Evolutionary conservation across 2,888 invertebrate genomes (phyloP).

Genomic region (Xylota sylvarum): DNA sequence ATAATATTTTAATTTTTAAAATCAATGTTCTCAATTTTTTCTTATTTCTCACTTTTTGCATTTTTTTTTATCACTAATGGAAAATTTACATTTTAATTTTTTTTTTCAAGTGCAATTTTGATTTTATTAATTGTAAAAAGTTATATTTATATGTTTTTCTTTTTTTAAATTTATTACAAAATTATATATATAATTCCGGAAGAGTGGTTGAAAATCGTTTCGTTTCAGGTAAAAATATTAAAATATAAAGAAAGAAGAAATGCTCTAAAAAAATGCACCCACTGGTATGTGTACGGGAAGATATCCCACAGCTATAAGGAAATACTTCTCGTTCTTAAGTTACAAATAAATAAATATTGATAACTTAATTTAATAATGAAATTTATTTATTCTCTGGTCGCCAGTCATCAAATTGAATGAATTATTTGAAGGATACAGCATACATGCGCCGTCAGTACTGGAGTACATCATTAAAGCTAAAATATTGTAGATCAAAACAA

Average conservation of each 20-base stretch:
- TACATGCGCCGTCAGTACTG: too few relatives aligned
- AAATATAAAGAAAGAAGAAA: neutral
- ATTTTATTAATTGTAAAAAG: constrained; percentile 33
- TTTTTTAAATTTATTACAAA: constrained; percentile 41
- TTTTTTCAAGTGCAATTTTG: constrained; percentile 44
- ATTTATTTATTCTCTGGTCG: too few relatives aligned
- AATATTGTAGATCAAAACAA: too few relatives aligned
- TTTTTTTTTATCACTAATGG: constrained; percentile 23
- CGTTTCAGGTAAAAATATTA: neutral
- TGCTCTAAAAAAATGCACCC: neutral
- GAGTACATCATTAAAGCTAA: too few relatives aligned
- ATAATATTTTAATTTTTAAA: constrained; percentile 26
- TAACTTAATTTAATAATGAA: too few relatives aligned
- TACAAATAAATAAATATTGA: too few relatives aligned
- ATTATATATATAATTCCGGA: constrained; percentile 19
- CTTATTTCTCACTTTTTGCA: constrained; percentile 15
- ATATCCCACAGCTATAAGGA: too few relatives aligned
- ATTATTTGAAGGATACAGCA: too few relatives aligned
- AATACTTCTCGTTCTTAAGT: too few relatives aligned
- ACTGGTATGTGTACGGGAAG: too few relatives aligned
- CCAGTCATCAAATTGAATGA: too few relatives aligned
- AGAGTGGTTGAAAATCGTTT: neutral
- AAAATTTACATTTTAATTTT: constrained; percentile 51
- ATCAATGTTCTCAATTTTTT: constrained; percentile 18
- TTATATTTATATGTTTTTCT: constrained; percentile 10